phyloP scores from a whole-genome alignment of 64 coral and sea anemone genomes.

The Dendrophyllia cribrosa region DNA sequence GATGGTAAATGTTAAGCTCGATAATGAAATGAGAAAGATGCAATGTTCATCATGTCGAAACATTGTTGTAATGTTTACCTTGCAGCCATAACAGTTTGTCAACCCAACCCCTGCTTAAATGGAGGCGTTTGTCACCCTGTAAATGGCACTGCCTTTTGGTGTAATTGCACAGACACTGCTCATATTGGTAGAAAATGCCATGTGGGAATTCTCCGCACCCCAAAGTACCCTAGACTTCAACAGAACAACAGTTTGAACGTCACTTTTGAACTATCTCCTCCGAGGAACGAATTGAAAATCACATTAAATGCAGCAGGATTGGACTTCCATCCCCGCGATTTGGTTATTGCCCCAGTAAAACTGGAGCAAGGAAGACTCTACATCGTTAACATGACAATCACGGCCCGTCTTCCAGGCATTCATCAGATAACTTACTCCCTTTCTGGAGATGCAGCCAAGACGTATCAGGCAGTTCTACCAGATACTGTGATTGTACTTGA shows the following conservation, averaged over 20 bases:
- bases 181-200: constrained; percentile 34
- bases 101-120: constrained; percentile 47
- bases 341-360: not conserved
- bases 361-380: not conserved
- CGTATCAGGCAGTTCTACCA: constrained; percentile 4
- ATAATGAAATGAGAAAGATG: too few species aligned
- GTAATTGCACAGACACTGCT: constrained; percentile 43
- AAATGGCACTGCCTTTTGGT: constrained; percentile 16
- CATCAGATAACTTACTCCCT: constrained; percentile 41
- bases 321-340: constrained; percentile 4
- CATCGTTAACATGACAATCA: not conserved
- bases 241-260: not conserved
- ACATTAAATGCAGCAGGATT: not conserved
- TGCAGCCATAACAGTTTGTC: constrained; percentile 41
- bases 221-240: constrained; percentile 40
- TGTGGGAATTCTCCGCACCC: constrained; percentile 7
- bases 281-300: not conserved
- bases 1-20: too few species aligned
- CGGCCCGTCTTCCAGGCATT: not conserved
- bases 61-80: too few species aligned
- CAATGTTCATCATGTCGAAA: too few species aligned
- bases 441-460: not conserved
- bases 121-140: constrained; percentile 20
- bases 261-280: constrained; percentile 46
- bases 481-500: constrained; percentile 33